Evolutionary conservation across 2,113 vertebrate species (phyloP).

Genomic region (Dasyurus viverrinus): DNA sequence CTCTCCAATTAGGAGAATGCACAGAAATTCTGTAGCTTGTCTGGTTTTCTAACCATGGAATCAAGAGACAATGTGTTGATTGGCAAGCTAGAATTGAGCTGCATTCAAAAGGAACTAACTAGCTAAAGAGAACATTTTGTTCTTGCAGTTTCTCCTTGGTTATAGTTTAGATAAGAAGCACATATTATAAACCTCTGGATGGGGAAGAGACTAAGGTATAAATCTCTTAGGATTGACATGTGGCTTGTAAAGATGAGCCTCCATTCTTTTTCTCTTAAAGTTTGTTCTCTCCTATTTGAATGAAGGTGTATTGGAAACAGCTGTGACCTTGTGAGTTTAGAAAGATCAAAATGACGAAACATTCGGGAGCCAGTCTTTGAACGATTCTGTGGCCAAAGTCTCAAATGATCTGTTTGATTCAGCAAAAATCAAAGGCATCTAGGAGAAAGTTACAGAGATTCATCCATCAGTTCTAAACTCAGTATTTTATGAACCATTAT

Average conservation of each 20-base stretch:
- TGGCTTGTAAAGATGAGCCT: background rate
- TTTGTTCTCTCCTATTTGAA: background rate
- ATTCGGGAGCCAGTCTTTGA: background rate
- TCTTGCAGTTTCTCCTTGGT: too few species aligned
- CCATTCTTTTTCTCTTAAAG: background rate
- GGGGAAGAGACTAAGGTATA: background rate
- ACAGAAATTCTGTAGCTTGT: too few species aligned
- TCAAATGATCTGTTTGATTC: background rate
- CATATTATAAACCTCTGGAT: background rate
- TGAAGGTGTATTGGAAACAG: background rate
- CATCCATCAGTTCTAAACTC: background rate
- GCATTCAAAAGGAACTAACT: too few species aligned
- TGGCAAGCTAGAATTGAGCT: too few species aligned
- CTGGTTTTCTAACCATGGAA: too few species aligned
- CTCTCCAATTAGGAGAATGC: too few species aligned
- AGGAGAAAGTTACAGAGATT: too few species aligned
- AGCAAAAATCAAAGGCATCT: too few species aligned
- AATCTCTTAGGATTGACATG: background rate
- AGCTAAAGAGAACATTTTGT: too few species aligned
- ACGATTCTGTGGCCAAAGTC: too few species aligned
- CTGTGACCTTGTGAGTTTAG: background rate
- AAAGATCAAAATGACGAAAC: background rate
- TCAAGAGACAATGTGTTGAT: too few species aligned
- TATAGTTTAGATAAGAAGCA: too few species aligned
- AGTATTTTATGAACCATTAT: background rate